Conservation (phyloP, 2,113 vertebrate genomes). For the Chaetura pelagica region DNA sequence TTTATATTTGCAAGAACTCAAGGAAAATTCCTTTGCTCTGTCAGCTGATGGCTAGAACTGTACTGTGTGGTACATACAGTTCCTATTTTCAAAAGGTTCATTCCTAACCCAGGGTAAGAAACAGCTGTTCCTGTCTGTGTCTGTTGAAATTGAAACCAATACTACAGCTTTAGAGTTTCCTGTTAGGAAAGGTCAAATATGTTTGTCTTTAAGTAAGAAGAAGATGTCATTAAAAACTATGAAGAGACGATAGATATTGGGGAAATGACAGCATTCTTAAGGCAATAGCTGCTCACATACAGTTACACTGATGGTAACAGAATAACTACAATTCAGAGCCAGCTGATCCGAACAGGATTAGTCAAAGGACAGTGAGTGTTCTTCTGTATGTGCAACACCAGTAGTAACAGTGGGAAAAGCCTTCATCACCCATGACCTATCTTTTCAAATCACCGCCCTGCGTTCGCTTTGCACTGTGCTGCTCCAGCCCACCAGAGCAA, state of each 20-base stretch:
- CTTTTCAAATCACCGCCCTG: background rate
- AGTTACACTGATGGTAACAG: background rate
- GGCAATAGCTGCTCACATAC: background rate
- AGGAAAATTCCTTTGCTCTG: background rate
- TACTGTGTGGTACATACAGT: background rate
- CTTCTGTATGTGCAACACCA: background rate
- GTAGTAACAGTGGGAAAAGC: background rate
- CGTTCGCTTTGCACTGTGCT: background rate
- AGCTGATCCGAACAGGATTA: background rate
- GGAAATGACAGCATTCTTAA: background rate
- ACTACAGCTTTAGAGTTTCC: background rate
- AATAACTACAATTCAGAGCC: background rate
- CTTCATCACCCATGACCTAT: background rate
- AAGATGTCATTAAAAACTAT: background rate
- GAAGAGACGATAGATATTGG: background rate
- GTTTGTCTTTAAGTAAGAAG: background rate
- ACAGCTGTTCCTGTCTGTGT: background rate
- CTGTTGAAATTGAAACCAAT: background rate
- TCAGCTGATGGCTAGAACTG: background rate
- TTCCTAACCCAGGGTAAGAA: background rate
- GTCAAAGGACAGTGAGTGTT: accelerated
- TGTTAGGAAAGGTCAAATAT: background rate
- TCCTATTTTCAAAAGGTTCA: background rate
- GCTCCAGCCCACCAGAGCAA: background rate
- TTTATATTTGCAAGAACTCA: background rate